phyloP scores from a whole-genome alignment of 2,888 invertebrate genomes.

The Lepas anatifera region DNA sequence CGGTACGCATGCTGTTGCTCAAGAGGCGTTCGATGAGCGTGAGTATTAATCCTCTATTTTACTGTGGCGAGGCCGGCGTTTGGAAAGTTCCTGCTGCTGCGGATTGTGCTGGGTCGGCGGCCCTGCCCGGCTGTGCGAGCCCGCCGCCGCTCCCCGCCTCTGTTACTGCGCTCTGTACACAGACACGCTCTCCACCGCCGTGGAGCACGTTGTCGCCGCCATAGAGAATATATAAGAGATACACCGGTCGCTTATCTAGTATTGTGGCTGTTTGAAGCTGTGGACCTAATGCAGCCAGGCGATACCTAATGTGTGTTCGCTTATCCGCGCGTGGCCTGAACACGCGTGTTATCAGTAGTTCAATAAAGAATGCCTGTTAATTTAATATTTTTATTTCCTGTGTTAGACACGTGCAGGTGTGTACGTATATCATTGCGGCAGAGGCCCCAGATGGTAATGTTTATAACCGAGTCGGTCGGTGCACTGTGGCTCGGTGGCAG shows the following conservation, averaged over 20 bases:
- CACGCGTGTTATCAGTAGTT: neutral
- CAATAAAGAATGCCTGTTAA: neutral
- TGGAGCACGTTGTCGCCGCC: no score
- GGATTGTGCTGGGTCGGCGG: neutral
- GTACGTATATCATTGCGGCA: neutral
- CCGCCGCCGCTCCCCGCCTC: neutral
- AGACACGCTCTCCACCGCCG: no score
- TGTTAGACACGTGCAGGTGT: neutral
- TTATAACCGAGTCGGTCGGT: no score
- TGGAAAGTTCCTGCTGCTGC: neutral
- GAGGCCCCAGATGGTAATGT: neutral
- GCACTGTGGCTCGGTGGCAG: no score
- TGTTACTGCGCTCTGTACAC: neutral
- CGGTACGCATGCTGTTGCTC: slow-evolving; percentile 5
- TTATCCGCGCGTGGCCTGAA: no score
- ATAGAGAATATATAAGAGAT: no score
- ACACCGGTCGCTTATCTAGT: no score
- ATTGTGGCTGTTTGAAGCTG: no score
- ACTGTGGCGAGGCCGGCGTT: neutral
- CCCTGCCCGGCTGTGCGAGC: neutral
- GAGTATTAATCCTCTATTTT: slow-evolving; percentile 3
- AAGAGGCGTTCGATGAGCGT: neutral
- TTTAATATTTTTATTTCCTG: neutral
- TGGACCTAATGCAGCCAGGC: no score
- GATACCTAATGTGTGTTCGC: no score